phyloP scores from a whole-genome alignment of 2,797 vertebrate species.

The Tarsius wallacei region DNA sequence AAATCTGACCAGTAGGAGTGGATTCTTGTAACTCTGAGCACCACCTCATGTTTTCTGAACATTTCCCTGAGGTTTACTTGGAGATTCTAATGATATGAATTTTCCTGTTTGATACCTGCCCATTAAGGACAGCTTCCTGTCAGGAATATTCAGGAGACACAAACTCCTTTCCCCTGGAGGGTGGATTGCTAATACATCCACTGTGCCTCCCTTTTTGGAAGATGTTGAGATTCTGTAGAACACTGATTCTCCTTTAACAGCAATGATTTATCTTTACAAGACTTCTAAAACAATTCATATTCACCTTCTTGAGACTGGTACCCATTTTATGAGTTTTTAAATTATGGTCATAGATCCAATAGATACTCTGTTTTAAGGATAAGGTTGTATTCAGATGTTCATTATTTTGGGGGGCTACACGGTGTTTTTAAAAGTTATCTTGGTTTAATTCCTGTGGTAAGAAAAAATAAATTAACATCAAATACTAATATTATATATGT shows the following conservation, averaged over 20 bases:
- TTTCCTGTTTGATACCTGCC: not conserved
- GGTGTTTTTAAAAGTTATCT: not conserved
- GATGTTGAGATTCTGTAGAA: not conserved
- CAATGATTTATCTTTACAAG: not conserved
- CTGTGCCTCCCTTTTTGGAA: not conserved
- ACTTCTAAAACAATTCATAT: not conserved
- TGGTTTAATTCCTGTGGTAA: conserved; percentile 28
- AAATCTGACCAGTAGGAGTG: not conserved
- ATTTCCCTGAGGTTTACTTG: not conserved
- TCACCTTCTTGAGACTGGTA: not conserved
- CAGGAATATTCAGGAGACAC: not conserved
- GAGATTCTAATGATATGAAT: not conserved
- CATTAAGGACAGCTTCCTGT: not conserved
- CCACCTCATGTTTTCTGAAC: not conserved
- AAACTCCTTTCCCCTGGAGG: not conserved
- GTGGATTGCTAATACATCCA: not conserved
- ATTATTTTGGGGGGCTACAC: not conserved
- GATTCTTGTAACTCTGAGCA: not conserved
- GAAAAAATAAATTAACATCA: not conserved
- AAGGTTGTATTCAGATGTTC: not conserved
- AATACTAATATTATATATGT: not conserved
- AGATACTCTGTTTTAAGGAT: not conserved
- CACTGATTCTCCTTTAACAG: not conserved
- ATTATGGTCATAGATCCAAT: not conserved
- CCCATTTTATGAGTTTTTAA: not conserved